A percentile compares a stretch with the other conserved stretches of the same genome.
phyloP scores from a whole-genome alignment of 2,888 invertebrate species.

The Tetragonisca angustula region DNA sequence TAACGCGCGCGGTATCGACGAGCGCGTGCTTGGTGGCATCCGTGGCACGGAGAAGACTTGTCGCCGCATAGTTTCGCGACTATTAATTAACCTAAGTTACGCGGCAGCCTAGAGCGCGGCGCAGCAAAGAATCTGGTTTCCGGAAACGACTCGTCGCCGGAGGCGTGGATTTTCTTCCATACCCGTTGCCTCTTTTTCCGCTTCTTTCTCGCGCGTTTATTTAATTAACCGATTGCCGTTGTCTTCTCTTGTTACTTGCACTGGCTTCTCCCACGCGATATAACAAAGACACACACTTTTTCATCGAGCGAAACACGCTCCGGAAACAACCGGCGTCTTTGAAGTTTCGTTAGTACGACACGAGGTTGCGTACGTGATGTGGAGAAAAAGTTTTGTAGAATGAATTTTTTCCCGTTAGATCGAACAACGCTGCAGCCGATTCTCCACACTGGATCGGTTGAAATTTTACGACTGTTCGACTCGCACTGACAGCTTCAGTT shows the following conservation, averaged over 20 bases:
- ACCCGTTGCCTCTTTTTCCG: slow-evolving; percentile 16
- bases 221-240: slow-evolving; percentile 42
- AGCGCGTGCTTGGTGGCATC: slow-evolving; percentile 1
- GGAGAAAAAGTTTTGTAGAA: too few relatives aligned
- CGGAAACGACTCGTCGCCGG: slow-evolving; percentile 67
- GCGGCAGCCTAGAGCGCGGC: slow-evolving; percentile 45
- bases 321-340: slow-evolving; percentile 21
- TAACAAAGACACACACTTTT: not conserved
- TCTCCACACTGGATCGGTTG: too few relatives aligned
- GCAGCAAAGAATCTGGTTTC: slow-evolving; percentile 65
- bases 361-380: not conserved
- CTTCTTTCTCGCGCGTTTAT: slow-evolving; percentile 37
- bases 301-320: not conserved
- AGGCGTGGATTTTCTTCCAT: slow-evolving; percentile 29
- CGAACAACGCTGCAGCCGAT: too few relatives aligned
- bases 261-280: not conserved
- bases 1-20: slow-evolving; percentile 11
- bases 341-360: not conserved
- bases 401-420: too few relatives aligned
- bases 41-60: not conserved
- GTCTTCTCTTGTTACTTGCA: not conserved
- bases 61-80: slow-evolving; percentile 61
- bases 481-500: too few relatives aligned
- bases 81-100: slow-evolving; percentile 71
- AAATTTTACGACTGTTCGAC: too few relatives aligned